phyloP scores from a whole-genome alignment of 2,113 vertebrate genomes.

The Seriola dumerili region DNA sequence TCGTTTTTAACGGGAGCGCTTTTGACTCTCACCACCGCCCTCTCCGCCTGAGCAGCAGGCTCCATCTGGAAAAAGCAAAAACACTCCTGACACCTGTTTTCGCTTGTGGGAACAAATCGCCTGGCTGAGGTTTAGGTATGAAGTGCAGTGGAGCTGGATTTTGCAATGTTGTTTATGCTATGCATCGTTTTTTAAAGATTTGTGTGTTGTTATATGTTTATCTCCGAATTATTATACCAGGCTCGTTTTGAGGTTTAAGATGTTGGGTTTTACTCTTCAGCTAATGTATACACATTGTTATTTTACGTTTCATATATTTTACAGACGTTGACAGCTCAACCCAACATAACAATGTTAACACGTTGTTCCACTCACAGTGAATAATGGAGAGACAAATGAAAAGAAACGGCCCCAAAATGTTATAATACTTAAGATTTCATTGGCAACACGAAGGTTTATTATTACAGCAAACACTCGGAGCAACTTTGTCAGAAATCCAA shows the following conservation, averaged over 20 bases:
- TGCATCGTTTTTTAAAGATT: conserved; percentile 63
- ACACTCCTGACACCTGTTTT: conserved; percentile 52
- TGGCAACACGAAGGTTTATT: not conserved
- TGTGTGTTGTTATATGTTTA: conserved; percentile 37
- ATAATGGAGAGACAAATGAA: not conserved
- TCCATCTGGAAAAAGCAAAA: conserved; percentile 50
- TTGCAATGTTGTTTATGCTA: conserved; percentile 68
- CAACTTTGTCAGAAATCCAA: not conserved
- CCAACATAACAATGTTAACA: not conserved
- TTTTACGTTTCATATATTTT: conserved; percentile 20
- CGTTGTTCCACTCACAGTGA: not conserved
- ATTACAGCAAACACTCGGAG: not conserved
- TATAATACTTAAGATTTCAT: not conserved
- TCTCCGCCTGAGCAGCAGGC: conserved; percentile 52
- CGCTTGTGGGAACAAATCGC: conserved; percentile 13
- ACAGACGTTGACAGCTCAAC: not conserved
- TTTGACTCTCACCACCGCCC: conserved; percentile 51
- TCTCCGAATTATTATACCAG: conserved; percentile 34
- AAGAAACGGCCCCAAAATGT: not conserved
- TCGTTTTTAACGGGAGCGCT: conserved; percentile 44
- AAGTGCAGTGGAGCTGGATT: conserved; percentile 57
- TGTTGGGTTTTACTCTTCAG: conserved; percentile 2
- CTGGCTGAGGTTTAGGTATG: conserved; percentile 52
- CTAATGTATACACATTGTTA: conserved; percentile 1
- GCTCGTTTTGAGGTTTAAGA: conserved; percentile 37